Conservation (phyloP, 64 coral and sea anemone genomes). For the Astreopora myriophthalma region DNA sequence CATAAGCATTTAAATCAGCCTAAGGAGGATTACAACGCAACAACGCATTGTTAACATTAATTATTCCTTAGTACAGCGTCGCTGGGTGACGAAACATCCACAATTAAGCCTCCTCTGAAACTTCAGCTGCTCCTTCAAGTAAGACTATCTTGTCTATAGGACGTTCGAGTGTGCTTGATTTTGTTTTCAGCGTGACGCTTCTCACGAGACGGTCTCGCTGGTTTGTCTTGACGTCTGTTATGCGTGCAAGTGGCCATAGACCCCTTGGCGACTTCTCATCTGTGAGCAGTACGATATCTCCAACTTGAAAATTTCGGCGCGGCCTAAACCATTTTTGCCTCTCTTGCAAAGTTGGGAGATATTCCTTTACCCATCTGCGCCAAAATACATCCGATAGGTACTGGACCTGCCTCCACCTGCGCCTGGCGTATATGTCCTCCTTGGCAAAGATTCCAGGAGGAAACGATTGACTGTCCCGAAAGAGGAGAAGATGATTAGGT, state of each 20-base stretch:
- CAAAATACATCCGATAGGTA: too few relatives aligned
- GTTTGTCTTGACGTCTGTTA: neutral
- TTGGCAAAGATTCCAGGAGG: too few relatives aligned
- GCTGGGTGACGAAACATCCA: neutral
- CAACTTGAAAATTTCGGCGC: neutral
- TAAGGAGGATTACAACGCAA: neutral
- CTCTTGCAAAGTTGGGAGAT: neutral
- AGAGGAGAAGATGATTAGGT: too few relatives aligned
- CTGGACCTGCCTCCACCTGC: too few relatives aligned
- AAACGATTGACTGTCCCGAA: too few relatives aligned
- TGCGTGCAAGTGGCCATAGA: neutral
- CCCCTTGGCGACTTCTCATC: neutral
- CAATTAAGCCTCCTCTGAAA: neutral
- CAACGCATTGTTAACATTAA: slow-evolving; percentile 8
- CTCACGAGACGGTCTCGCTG: neutral
- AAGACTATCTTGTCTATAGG: slow-evolving; percentile 14
- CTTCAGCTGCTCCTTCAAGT: neutral
- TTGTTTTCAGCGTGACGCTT: neutral
- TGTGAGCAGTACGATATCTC: neutral
- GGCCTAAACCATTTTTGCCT: neutral
- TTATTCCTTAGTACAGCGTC: neutral
- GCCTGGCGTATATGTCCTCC: too few relatives aligned
- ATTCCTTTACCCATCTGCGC: neutral
- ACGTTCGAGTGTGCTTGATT: neutral
- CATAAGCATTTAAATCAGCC: neutral